Conservation (phyloP, 2,113 vertebrate genomes). For the Bostrychus sinensis region DNA sequence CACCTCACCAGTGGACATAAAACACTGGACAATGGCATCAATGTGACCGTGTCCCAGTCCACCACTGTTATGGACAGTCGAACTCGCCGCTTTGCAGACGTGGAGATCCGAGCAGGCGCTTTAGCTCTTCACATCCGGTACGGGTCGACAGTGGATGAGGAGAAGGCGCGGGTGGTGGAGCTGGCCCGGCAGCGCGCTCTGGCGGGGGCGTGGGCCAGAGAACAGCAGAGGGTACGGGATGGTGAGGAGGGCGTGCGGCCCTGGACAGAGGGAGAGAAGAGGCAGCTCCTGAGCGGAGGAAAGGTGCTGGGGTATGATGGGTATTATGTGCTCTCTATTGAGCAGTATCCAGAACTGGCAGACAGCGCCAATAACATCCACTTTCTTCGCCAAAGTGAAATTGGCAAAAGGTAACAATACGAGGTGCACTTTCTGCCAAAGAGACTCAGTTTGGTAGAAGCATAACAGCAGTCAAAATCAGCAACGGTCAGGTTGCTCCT, state of each 20-base stretch:
- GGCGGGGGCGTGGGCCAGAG: constrained; percentile 89
- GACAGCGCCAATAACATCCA: constrained; percentile 98
- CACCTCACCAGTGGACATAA: constrained; percentile 93
- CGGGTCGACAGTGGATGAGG: constrained; percentile 94
- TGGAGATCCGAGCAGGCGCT: constrained; percentile 90
- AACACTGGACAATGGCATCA: constrained; percentile 94
- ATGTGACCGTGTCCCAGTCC: constrained; percentile 96
- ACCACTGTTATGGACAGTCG: constrained; percentile 94
- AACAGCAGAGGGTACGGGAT: constrained; percentile 92
- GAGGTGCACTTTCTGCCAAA: constrained; percentile 81
- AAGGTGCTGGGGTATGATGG: constrained; percentile 96
- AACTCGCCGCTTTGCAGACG: constrained; percentile 97
- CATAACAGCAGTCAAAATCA: constrained; percentile 46
- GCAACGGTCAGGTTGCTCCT: constrained; percentile 48
- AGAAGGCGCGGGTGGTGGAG: constrained; percentile 93
- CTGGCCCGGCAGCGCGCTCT: constrained; percentile 94
- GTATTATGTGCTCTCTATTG: constrained; percentile 98
- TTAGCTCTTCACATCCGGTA: constrained; percentile 95
- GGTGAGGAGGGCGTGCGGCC: constrained; percentile 93
- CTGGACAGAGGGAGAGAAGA: constrained; percentile 98
- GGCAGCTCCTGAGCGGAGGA: constrained; percentile 94
- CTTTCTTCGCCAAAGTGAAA: constrained; percentile 98
- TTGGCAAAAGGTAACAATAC: constrained; percentile 97
- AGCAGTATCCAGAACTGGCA: constrained; percentile 98
- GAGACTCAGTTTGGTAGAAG: constrained; percentile 78